These are phyloP conservation scores for Trididemnum miniatum DNA, from an alignment of 23 tunicate genomes.

Conservation along the genomic window DNA sequence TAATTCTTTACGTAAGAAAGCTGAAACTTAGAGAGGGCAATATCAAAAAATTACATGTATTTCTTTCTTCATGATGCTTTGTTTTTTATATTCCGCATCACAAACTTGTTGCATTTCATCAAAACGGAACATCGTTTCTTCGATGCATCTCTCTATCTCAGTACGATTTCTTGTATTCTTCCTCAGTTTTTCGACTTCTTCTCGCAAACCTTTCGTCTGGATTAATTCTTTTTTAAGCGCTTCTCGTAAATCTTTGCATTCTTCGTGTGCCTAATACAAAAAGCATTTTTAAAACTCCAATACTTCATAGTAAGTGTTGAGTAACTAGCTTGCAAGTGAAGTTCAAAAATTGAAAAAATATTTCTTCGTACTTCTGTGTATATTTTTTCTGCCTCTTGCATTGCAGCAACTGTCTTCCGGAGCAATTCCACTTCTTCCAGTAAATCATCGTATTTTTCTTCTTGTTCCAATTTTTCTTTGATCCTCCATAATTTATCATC, in stretches of 20 bases:
- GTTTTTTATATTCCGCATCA: conserved; percentile 66
- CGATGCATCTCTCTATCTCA: conserved; percentile 69
- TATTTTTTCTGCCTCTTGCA: conserved; percentile 82
- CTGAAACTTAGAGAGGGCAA: no score
- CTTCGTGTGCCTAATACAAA: conserved; percentile 69
- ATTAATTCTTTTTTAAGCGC: conserved; percentile 55
- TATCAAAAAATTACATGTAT: conserved; percentile 67
- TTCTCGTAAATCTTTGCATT: conserved; percentile 47
- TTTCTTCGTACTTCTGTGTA: conserved; percentile 51
- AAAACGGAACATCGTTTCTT: conserved; percentile 70
- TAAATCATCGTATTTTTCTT: conserved; percentile 57
- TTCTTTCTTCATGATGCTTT: conserved; percentile 53
- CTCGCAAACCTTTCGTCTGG: conserved; percentile 32
- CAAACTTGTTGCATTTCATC: conserved; percentile 67
- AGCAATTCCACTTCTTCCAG: conserved; percentile 86
- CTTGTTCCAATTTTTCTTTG: conserved; percentile 71
- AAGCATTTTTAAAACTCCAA: no score
- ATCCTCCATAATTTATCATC: conserved; percentile 85
- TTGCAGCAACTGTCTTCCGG: conserved; percentile 65
- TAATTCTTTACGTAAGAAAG: no score
- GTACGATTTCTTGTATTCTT: conserved; percentile 32
- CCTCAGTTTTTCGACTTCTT: conserved; percentile 59
- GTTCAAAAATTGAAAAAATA: no score
- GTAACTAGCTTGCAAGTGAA: no score
- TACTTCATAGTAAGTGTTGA: no score